Evolutionary conservation across 2,113 vertebrate genomes (phyloP).

Genomic region (Puntigrus tetrazona): DNA sequence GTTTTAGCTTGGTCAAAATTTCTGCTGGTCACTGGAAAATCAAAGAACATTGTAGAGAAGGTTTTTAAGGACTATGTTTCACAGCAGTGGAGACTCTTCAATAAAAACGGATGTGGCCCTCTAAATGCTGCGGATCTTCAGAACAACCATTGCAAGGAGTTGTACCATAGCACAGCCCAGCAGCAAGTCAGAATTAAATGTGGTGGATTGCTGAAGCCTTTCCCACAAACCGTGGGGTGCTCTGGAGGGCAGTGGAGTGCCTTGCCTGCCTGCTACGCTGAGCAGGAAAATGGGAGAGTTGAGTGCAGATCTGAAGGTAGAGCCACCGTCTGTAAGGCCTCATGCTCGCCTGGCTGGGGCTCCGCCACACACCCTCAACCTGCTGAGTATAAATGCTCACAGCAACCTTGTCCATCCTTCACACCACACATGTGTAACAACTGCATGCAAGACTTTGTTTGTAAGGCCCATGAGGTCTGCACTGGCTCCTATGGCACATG

Average conservation of each 20-base stretch:
- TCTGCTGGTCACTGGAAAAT: background rate
- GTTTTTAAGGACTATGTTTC: background rate
- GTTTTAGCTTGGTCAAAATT: conserved; percentile 6
- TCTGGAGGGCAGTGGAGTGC: background rate
- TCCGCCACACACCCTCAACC: background rate
- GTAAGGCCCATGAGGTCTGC: conserved; percentile 1
- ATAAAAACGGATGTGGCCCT: background rate
- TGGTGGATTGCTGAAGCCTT: background rate
- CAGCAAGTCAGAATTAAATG: background rate
- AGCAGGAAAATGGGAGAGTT: background rate
- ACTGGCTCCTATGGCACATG: background rate
- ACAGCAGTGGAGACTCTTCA: conserved; percentile 1
- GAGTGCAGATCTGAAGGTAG: background rate
- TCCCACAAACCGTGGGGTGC: background rate
- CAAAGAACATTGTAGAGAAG: background rate
- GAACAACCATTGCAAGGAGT: background rate
- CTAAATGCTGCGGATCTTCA: background rate
- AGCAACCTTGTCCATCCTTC: background rate
- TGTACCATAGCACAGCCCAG: background rate
- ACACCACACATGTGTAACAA: background rate
- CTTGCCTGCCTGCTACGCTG: background rate
- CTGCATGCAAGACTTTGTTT: background rate
- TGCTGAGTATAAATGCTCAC: background rate
- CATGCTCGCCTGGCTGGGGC: background rate
- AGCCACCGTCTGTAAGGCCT: background rate